Conservation (phyloP, 2,113 vertebrate genomes). For the Bostrychus sinensis region DNA sequence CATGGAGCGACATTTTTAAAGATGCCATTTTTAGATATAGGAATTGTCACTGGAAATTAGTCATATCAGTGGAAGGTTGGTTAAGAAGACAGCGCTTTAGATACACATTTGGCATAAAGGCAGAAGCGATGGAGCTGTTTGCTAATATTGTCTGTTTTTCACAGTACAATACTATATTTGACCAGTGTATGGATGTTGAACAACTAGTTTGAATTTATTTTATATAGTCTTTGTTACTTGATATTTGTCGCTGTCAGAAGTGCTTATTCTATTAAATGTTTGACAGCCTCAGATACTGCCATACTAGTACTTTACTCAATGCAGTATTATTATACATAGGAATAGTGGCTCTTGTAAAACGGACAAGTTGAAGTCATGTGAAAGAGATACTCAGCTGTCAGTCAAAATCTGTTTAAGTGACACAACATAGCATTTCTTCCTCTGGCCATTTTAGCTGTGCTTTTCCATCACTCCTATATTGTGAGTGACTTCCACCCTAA, state of each 20-base stretch:
- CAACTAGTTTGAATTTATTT: too few relatives aligned
- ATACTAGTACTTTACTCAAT: too few relatives aligned
- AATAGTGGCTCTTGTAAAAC: too few relatives aligned
- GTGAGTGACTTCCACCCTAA: background rate
- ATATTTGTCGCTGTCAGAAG: too few relatives aligned
- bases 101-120: background rate
- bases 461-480: background rate
- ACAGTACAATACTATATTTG: background rate
- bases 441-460: background rate
- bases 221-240: too few relatives aligned
- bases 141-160: background rate
- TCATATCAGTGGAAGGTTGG: background rate
- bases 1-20: constrained; percentile 13
- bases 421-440: background rate
- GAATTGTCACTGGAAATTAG: background rate
- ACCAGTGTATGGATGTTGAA: background rate
- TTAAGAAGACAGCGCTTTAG: background rate
- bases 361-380: background rate
- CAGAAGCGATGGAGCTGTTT: background rate
- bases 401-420: background rate
- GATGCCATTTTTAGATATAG: constrained; percentile 17
- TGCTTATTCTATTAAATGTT: too few relatives aligned
- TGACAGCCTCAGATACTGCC: too few relatives aligned
- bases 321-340: too few relatives aligned
- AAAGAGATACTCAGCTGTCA: background rate